phyloP scores from a whole-genome alignment of 2,797 vertebrate genomes.

The Amblyraja radiata region DNA sequence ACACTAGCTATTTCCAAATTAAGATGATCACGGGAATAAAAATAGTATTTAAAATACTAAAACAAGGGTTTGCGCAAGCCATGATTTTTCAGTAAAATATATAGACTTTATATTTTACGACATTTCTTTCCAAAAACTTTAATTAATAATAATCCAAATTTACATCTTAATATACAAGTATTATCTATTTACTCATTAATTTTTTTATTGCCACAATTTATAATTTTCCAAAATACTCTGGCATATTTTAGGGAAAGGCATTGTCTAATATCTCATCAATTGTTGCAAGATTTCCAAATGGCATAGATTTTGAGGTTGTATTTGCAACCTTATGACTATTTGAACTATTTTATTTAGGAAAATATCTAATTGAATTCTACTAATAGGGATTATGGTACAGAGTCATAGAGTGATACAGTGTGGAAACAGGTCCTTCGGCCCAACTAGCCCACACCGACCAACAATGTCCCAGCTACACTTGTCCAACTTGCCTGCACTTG shows the following conservation, averaged over 20 bases:
- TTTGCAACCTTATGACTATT: neutral
- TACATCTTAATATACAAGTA: neutral
- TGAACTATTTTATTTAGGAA: neutral
- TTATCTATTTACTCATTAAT: neutral
- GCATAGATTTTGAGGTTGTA: neutral
- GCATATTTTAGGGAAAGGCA: neutral
- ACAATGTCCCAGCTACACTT: too few relatives aligned
- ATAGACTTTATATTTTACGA: neutral
- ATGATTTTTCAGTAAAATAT: neutral
- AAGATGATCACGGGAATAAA: neutral
- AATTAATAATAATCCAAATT: neutral
- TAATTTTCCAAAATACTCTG: neutral
- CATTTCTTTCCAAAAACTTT: neutral
- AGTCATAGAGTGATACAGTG: too few relatives aligned
- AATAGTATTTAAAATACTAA: neutral
- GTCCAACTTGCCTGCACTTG: too few relatives aligned
- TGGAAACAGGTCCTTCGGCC: too few relatives aligned
- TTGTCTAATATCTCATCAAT: neutral
- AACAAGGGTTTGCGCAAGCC: neutral
- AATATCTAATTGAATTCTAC: neutral
- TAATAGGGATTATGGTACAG: neutral
- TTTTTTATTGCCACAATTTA: neutral
- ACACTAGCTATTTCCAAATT: neutral
- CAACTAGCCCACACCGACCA: too few relatives aligned
- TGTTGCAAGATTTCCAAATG: neutral